Base-by-base conservation (phyloP, 1,140 invertebrate species). In the Matsumurasca onukii region DNA sequence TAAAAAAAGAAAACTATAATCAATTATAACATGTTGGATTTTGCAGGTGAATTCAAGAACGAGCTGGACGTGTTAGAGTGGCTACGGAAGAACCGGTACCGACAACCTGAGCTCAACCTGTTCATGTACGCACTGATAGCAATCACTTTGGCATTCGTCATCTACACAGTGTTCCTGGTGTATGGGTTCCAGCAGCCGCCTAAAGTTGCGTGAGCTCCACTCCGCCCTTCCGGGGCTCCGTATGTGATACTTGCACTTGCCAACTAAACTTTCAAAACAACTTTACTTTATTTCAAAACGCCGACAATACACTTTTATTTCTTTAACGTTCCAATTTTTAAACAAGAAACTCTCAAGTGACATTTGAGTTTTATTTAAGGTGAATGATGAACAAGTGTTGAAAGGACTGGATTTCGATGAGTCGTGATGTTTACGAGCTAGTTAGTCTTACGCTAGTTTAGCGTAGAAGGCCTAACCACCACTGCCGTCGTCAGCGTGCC, bases 81-180 rank as follows among this genome's bases (percentile, higher is more conserved):
- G 94, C 80, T 97, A 51, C 86, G 92, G 70, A 96, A 96, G 79
- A 97, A 97, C 79, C 86, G 95, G 68, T 97, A 95, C 82, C 85
- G 93, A 30, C 93, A 95, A 75, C 94, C 94, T 0, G 95, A 98
- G 79, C 79, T 98, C 20, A 97, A 95, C 76, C 86, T 97, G 68
- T 97, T 97, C 77, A 96, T 97, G 94, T 97, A 96, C 77, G 93
- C 91, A 63, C 82, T 97, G 72, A 89, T 93, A 74, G 92, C 91
- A 0, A 87, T 96, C 67, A 89, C 90, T 59, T 81, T 93, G 70
- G 88, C 91, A 27, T 97, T 97, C 75, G 84, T 95, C 2, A 83
- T 95, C 77, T 97, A 97, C 78, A 97, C 95, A 0, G 87, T 91
- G 13, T 95, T 97, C 78, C 81, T 97, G 22, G 81, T 97, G 39